Evolutionary conservation across 1,140 invertebrate genomes (phyloP).

Genomic region (Sminthurides bifidus): DNA sequence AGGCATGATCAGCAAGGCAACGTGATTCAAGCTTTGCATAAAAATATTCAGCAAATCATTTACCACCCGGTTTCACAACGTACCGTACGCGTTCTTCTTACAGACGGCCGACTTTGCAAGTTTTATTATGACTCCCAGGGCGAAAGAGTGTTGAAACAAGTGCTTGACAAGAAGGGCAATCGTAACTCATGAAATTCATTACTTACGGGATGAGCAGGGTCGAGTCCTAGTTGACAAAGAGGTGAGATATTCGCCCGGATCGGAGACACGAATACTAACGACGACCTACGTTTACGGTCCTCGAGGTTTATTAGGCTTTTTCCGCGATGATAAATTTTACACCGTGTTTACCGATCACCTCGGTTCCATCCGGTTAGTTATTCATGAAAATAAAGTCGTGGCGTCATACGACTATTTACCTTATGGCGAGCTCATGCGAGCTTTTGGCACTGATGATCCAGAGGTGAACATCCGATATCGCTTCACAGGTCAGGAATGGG

Average conservation of each 20-base stretch:
- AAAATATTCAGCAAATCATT: conserved; percentile 5
- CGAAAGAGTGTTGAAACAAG: conserved; percentile 13
- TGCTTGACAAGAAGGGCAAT: neutral
- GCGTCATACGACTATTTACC: conserved; percentile 17
- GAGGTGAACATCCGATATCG: conserved; percentile 7
- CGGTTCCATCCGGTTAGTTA: conserved; percentile 10
- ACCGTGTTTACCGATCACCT: conserved; percentile 9
- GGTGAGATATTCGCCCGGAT: too few species aligned
- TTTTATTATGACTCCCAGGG: conserved; percentile 17
- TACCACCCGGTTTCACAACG: conserved; percentile 11
- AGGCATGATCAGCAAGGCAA: conserved; percentile 10
- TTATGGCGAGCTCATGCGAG: conserved; percentile 12
- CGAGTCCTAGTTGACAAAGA: conserved; percentile 2
- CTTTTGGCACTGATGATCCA: conserved; percentile 3
- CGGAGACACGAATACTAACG: neutral
- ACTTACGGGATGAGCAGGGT: conserved; percentile 11
- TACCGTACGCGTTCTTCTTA: neutral
- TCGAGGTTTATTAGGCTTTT: conserved; percentile 13
- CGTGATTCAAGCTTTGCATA: conserved; percentile 15
- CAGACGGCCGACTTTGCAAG: neutral
- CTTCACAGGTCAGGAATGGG: conserved; percentile 13
- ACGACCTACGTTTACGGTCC: conserved; percentile 15
- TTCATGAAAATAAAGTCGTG: neutral
- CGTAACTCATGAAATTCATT: neutral
- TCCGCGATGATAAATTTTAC: conserved; percentile 9